phyloP scores from a whole-genome alignment of 2,888 invertebrate genomes.

The Homarus gammarus region DNA sequence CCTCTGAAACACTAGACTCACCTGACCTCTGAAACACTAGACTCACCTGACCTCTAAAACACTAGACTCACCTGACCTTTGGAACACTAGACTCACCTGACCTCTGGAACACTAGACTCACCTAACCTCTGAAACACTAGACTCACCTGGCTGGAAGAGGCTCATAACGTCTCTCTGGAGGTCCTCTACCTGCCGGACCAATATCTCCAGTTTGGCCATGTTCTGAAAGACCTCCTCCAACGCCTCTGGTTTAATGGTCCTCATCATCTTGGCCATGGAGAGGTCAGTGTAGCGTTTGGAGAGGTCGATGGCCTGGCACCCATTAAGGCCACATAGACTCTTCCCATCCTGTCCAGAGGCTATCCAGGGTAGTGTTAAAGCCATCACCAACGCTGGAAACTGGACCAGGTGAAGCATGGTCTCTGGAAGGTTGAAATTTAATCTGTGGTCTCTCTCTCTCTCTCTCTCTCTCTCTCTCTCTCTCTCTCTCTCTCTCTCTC shows the following conservation, averaged over 20 bases:
- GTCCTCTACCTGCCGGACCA: conserved; percentile 65
- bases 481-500: conserved; percentile 31
- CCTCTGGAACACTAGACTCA: too few relatives aligned
- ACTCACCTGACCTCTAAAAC: too few relatives aligned
- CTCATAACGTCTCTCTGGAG: conserved; percentile 67
- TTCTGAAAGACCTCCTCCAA: conserved; percentile 72
- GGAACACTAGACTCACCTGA: conserved; percentile 59
- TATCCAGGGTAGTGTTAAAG: neutral
- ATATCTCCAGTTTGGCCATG: conserved; percentile 68
- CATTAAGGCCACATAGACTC: conserved; percentile 70
- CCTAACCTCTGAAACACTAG: too few relatives aligned
- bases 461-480: conserved; percentile 35
- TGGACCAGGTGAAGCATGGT: neutral
- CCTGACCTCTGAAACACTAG: too few relatives aligned
- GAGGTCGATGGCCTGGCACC: conserved; percentile 74
- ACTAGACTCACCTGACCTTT: too few relatives aligned
- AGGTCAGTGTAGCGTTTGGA: conserved; percentile 69
- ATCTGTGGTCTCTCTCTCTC: conserved; percentile 14
- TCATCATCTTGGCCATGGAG: conserved; percentile 73
- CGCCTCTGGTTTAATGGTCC: conserved; percentile 73
- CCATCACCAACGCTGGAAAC: neutral
- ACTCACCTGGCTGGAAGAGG: conserved; percentile 72
- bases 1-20: too few relatives aligned
- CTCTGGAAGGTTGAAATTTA: neutral
- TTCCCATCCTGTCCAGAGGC: neutral